Percentiles rank a stretch among this genome's conserved stretches.
Conservation (phyloP, 2,888 invertebrate species). For the Agrypnus murinus region DNA sequence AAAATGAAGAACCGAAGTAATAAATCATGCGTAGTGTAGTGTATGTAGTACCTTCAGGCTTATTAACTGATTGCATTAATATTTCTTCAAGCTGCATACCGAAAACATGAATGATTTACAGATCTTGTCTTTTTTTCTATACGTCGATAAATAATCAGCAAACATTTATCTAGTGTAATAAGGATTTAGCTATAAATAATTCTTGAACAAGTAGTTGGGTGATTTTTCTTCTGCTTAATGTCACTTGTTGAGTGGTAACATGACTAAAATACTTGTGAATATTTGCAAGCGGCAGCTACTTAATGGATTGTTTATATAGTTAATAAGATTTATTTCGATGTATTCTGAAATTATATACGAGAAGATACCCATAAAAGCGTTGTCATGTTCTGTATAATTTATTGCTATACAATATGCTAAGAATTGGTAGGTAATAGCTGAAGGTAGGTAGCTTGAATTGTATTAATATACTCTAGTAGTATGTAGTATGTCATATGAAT, state of each 20-base stretch:
- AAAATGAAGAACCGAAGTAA: no score
- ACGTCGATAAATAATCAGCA: constrained; percentile 21
- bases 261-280: constrained; percentile 18
- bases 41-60: background rate
- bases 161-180: constrained; percentile 17
- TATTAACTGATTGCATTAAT: constrained; percentile 10
- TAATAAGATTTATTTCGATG: constrained; percentile 21
- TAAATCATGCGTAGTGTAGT: no score
- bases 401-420: background rate
- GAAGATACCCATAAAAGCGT: constrained; percentile 3
- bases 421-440: no score
- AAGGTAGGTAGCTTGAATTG: no score
- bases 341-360: constrained; percentile 14
- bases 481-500: no score
- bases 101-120: constrained; percentile 4
- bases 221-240: constrained; percentile 15
- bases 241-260: constrained; percentile 11
- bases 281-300: constrained; percentile 23
- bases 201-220: background rate
- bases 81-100: constrained; percentile 14
- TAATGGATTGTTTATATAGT: constrained; percentile 24
- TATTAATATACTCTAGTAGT: no score
- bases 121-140: constrained; percentile 12
- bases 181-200: constrained; percentile 25
- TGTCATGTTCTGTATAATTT: constrained; percentile 4